Evolutionary conservation across 2,113 vertebrate species (phyloP), one percentile per base, ranked within the genome.

Genomic region (Cottus gobio): DNA sequence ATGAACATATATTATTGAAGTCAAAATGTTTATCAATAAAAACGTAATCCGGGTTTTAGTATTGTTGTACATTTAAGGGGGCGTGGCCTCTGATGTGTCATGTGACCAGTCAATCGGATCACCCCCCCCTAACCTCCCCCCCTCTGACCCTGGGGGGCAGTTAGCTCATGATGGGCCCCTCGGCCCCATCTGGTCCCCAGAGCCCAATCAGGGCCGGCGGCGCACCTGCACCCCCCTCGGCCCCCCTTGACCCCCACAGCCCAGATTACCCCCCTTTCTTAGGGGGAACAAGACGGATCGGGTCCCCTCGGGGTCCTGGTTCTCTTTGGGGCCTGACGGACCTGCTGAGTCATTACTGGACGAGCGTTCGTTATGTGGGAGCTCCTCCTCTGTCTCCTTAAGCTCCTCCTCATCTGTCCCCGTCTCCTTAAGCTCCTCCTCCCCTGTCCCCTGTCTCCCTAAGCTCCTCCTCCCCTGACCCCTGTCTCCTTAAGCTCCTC

Each of bases 191-290:
- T 84, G 85, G 74, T 94, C 94, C 93, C 94, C 56, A 42, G 94
- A 90, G 95, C 60, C 93, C 93, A 91, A 95, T 95, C 91, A 75
- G 69, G 83, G 84, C 68, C 36, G 52, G 36, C 22, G 71, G 50
- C 4, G 69, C 94, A 95, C 93, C 95, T 95, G 95, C 91, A 92
- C 94, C 94, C 92, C 84, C 60, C 30, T 31, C n/a, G n/a, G 4
- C 30, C 30, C 30, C 30, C 30, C 30, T 31, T 31, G 2, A 31
- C 30, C 30, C 30, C 30, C 30, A 31, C 18, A 18, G 68, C 71
- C 85, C 93, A 93, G 90, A 95, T 95, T 94, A 95, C 94, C 94
- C 92, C 82, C 88, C 82, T 94, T 85, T 92, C 83, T 87, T 44
- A 24, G 54, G 69, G 75, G 70, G 70, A 72, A 82, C 84, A 91